These are phyloP conservation scores for Bombylius major DNA, from an alignment of 2,888 invertebrate species.

Conservation along the genomic window DNA sequence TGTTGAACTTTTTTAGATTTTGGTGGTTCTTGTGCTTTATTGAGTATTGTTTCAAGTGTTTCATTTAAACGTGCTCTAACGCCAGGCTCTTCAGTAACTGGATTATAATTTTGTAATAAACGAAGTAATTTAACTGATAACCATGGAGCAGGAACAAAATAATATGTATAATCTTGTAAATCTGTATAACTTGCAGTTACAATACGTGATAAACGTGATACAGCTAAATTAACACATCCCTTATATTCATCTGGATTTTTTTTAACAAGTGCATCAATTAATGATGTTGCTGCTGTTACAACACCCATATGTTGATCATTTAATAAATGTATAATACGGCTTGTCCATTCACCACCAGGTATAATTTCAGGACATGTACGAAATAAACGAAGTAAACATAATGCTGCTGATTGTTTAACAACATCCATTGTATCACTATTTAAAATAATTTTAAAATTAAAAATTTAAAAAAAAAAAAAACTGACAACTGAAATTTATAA, in stretches of 20 bases:
- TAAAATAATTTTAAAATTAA: conserved; percentile 1
- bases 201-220: conserved; percentile 92
- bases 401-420: conserved; percentile 97
- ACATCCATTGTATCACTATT: conserved; percentile 95
- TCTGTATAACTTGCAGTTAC: conserved; percentile 98
- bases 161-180: conserved; percentile 99
- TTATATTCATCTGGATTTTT: conserved; percentile 99
- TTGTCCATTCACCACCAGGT: conserved; percentile 97
- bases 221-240: conserved; percentile 95
- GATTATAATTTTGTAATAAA: conserved; percentile 94
- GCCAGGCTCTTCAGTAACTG: conserved; percentile 91
- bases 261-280: conserved; percentile 96
- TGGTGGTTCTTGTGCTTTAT: conserved; percentile 98
- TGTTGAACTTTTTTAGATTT: conserved; percentile 99
- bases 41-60: conserved; percentile 94
- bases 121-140: conserved; percentile 93
- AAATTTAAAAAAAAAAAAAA: neutral
- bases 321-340: conserved; percentile 92
- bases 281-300: conserved; percentile 94
- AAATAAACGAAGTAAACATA: conserved; percentile 86
- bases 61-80: conserved; percentile 92
- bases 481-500: neutral
- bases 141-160: conserved; percentile 99
- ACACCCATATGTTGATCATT: conserved; percentile 99
- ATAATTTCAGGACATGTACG: conserved; percentile 93